A percentile compares a stretch with the other conserved stretches of the same genome.
phyloP scores from a whole-genome alignment of 2,113 vertebrate species.

The Trinectes maculatus region DNA sequence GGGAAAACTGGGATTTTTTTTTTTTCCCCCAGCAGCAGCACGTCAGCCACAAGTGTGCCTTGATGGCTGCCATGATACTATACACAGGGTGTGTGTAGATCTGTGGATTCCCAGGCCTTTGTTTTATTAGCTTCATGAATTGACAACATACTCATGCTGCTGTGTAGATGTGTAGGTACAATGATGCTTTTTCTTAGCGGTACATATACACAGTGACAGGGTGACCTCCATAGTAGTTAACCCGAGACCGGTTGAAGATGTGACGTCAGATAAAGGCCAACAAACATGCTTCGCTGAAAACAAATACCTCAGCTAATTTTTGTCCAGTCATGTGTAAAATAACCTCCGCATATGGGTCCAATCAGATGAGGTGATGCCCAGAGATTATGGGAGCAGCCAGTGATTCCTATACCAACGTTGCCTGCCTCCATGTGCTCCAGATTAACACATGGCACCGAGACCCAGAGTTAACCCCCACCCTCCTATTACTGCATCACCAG shows the following conservation, averaged over 20 bases:
- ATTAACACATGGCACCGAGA: conserved; percentile 57
- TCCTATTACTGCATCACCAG: conserved; percentile 16
- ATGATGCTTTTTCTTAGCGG: not conserved
- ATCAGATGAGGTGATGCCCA: conserved; percentile 61
- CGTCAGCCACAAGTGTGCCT: conserved; percentile 31
- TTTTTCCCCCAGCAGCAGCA: conserved; percentile 12
- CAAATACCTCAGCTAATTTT: conserved; percentile 38
- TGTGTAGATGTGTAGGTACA: conserved; percentile 16
- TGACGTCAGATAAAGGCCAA: conserved; percentile 32
- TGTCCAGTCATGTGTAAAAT: conserved; percentile 37
- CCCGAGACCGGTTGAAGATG: conserved; percentile 14
- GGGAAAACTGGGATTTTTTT: conserved; percentile 57
- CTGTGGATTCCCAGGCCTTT: conserved; percentile 34
- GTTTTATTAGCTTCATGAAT: conserved; percentile 56
- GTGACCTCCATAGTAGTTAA: conserved; percentile 21
- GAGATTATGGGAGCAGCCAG: conserved; percentile 45
- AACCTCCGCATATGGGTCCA: conserved; percentile 65
- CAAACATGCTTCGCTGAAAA: conserved; percentile 26
- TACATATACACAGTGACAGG: not conserved
- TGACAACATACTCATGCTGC: conserved; percentile 11
- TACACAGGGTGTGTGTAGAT: not conserved
- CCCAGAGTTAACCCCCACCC: conserved; percentile 21
- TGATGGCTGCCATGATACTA: conserved; percentile 31
- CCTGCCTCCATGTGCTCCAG: conserved; percentile 54
- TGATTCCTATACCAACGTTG: conserved; percentile 35